Percentiles rank a stretch among this genome's conserved stretches.
Conservation (phyloP, 2,797 vertebrate species). For the Leptatherina wallacei region DNA sequence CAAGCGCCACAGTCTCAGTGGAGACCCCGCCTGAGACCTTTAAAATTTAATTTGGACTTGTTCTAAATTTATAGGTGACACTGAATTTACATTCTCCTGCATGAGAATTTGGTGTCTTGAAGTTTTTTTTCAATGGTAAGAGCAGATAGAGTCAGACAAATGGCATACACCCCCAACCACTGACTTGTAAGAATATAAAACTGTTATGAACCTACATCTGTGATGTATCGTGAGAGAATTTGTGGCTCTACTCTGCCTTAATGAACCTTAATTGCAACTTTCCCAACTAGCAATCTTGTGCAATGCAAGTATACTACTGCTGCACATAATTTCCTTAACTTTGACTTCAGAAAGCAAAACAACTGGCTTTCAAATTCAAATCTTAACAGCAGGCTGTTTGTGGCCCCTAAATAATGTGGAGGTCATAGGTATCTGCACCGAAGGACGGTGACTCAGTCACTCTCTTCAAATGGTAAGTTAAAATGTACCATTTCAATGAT, state of each 20-base stretch:
- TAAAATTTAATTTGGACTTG: constrained; percentile 72
- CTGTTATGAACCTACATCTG: constrained; percentile 32
- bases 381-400: constrained; percentile 47
- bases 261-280: constrained; percentile 39
- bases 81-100: constrained; percentile 67
- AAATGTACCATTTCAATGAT: constrained; percentile 69
- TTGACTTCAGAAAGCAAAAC: constrained; percentile 49
- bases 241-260: constrained; percentile 50
- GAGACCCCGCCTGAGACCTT: constrained; percentile 64
- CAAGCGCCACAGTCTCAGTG: constrained; percentile 46
- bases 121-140: constrained; percentile 35
- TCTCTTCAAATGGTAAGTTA: constrained; percentile 61
- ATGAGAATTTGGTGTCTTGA: constrained; percentile 60
- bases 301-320: constrained; percentile 28
- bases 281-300: constrained; percentile 18
- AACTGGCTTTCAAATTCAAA: constrained; percentile 57
- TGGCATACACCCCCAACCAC: constrained; percentile 4
- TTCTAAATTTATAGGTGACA: constrained; percentile 73
- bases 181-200: constrained; percentile 43
- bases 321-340: constrained; percentile 40
- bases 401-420: constrained; percentile 67
- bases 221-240: constrained; percentile 42
- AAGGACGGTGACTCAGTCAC: constrained; percentile 67
- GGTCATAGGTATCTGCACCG: constrained; percentile 67
- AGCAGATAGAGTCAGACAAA: constrained; percentile 26